A percentile compares a stretch with the other conserved stretches of the same genome.
phyloP scores from a whole-genome alignment of 2,797 vertebrate species.

The Premnoplex brunnescens region DNA sequence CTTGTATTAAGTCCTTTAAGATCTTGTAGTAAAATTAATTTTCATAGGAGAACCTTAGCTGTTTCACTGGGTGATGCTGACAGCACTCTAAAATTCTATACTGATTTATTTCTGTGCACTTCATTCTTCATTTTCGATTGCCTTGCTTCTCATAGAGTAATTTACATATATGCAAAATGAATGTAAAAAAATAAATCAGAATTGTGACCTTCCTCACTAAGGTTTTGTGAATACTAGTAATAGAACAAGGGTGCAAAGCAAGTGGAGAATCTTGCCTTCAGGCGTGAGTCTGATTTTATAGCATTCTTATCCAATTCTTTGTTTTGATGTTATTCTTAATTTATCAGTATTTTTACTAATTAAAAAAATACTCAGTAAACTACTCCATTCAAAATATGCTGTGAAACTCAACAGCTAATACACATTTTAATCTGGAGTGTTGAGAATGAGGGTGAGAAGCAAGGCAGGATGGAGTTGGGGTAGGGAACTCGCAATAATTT shows the following conservation, averaged over 20 bases:
- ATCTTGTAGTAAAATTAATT: not conserved
- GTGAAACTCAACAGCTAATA: not conserved
- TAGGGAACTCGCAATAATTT: not conserved
- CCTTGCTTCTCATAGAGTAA: not conserved
- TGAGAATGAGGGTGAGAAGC: not conserved
- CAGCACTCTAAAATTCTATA: not conserved
- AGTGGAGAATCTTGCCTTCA: not conserved
- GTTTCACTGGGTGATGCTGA: not conserved
- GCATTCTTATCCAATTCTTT: not conserved
- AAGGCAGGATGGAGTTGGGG: not conserved
- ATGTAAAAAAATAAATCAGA: not conserved
- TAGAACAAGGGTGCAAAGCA: not conserved
- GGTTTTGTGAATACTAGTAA: slow-evolving; percentile 15
- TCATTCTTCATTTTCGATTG: not conserved
- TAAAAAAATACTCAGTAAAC: not conserved
- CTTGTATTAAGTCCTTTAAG: not conserved
- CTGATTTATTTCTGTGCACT: not conserved
- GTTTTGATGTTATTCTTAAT: not conserved
- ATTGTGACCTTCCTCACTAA: not conserved
- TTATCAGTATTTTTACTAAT: not conserved
- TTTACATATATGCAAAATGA: slow-evolving; percentile 31
- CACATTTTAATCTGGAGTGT: not conserved
- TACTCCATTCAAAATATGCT: not conserved
- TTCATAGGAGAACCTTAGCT: not conserved
- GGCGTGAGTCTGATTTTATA: not conserved